Evolutionary conservation across 1,140 invertebrate species (phyloP), one percentile per base, ranked within the genome.

Genomic region (Drosophila carrolli): DNA sequence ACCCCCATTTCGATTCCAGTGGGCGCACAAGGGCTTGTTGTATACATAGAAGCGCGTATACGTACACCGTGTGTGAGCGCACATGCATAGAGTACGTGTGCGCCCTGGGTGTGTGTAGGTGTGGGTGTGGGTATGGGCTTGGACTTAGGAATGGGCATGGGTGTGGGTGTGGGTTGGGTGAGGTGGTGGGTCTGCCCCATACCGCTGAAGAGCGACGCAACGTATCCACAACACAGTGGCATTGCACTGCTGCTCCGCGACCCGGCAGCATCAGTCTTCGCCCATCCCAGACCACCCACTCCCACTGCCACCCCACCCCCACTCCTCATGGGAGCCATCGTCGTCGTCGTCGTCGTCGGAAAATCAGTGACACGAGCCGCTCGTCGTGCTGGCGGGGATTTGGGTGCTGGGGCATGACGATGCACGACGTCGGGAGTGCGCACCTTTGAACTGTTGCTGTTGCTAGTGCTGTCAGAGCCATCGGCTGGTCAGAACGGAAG

Each of bases 311-410:
- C 19, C 19, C 19, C 19, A 19, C 19, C 19, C 19, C 19, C 23
- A 23, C 23, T 23, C 3, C 23, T 23, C 23, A 23, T 23, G 3
- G 23, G 23, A 23, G 3, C 19, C 19, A 32, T 8, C 11, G 47
- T 62, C 48, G 57, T 54, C 13, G 44, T 54, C 13, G 44, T 67
- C 62, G 79, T 66, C 32, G n/a, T 40, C 29, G 81, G 46, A 32
- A 71, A 85, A 84, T 74, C 83, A 77, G 76, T 80, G 83, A 80
- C 84, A 88, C 84, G 83, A 88, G 79, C 79, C 71, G 76, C 67
- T 73, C 79, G 75, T 83, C 79, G 79, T 88, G 71, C 66, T 55
- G 77, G 63, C 77, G 65, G 74, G 72, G 81, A 84, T 78, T 70
- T 62, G 56, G n/a, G 62, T 75, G 76, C 73, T 88, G 75, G 75